phyloP scores from a whole-genome alignment of 2,888 invertebrate genomes.

The Lasioglossum oenotherae region DNA sequence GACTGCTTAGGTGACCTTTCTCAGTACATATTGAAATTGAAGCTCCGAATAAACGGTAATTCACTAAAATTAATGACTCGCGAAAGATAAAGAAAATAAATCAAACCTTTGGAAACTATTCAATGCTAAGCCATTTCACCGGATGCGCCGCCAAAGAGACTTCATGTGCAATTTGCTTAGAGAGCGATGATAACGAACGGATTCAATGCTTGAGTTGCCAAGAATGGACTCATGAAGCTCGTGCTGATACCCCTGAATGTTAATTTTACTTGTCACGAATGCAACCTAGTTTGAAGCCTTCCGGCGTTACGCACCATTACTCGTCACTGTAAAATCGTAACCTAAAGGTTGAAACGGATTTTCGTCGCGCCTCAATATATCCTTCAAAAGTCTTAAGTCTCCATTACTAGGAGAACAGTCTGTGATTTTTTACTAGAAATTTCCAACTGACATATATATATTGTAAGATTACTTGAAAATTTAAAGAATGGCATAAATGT shows the following conservation, averaged over 20 bases:
- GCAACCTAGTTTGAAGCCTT: not conserved
- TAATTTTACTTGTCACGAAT: not conserved
- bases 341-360: not conserved
- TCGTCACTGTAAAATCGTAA: not conserved
- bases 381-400: not conserved
- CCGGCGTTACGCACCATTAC: not conserved
- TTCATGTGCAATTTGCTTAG: not conserved
- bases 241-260: not conserved
- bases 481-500: no score
- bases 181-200: constrained; percentile 2
- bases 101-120: not conserved
- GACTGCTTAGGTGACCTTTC: no score
- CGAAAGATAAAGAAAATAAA: not conserved
- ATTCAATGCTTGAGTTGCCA: constrained; percentile 8
- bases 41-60: not conserved
- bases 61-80: not conserved
- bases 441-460: not conserved
- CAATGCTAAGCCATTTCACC: not conserved
- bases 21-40: not conserved
- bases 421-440: no score
- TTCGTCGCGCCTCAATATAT: not conserved
- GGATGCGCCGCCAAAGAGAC: not conserved
- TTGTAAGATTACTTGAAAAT: no score
- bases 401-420: no score
- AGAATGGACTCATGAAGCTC: not conserved